These are phyloP conservation scores for Thamnophis elegans DNA, from an alignment of 2,797 vertebrate species.

Conservation along the genomic window DNA sequence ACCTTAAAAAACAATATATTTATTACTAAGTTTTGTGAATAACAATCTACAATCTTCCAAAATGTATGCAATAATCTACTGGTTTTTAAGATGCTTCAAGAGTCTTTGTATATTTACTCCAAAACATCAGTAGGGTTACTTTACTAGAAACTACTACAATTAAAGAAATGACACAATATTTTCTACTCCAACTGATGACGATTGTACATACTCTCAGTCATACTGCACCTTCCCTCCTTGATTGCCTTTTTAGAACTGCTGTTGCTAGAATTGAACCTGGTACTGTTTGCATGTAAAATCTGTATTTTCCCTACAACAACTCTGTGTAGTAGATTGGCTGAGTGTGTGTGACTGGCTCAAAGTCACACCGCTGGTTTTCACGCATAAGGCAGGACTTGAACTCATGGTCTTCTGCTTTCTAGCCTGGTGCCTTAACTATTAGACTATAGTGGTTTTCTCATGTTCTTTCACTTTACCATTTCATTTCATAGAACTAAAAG, in stretches of 20 bases:
- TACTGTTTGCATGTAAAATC: background rate
- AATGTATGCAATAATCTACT: background rate
- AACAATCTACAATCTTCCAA: background rate
- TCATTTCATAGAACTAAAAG: background rate
- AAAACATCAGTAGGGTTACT: background rate
- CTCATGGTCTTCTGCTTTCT: background rate
- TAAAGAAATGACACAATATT: background rate
- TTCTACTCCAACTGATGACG: background rate
- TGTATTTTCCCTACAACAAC: background rate
- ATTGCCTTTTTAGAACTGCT: background rate
- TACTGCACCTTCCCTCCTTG: background rate
- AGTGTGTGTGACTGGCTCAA: background rate
- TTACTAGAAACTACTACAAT: background rate
- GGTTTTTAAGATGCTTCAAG: background rate
- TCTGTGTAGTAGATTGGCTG: background rate
- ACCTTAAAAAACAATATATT: background rate
- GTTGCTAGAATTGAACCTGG: background rate
- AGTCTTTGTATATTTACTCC: background rate
- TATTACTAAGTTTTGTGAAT: background rate
- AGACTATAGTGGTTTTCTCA: background rate
- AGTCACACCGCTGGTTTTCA: background rate
- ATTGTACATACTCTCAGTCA: background rate
- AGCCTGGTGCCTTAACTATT: background rate
- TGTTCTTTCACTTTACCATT: background rate
- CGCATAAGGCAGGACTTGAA: background rate